Conservation (phyloP, 2,113 vertebrate genomes). For the Columbina picui region DNA sequence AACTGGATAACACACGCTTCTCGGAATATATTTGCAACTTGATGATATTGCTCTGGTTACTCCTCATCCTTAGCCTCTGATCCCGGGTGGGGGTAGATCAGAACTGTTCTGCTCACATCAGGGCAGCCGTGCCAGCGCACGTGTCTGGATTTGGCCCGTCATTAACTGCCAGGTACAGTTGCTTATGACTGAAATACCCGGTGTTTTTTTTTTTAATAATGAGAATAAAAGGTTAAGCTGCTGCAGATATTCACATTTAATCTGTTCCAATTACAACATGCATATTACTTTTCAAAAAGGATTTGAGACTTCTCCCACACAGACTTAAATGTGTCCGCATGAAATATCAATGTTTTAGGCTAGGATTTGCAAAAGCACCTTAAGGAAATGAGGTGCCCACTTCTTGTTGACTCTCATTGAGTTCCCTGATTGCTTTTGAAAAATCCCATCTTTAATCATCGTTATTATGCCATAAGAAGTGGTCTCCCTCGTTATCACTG, state of each 20-base stretch:
- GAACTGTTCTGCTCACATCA: not conserved
- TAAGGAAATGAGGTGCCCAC: constrained; percentile 1
- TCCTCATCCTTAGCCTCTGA: not conserved
- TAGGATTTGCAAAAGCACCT: constrained; percentile 31
- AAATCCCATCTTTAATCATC: constrained; percentile 6
- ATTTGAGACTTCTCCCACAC: constrained; percentile 35
- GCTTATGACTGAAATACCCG: not conserved
- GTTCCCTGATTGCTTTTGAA: not conserved
- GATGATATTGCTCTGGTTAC: not conserved
- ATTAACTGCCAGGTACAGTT: not conserved
- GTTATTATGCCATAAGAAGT: not conserved
- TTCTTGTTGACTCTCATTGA: constrained; percentile 32
- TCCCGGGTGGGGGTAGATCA: not conserved
- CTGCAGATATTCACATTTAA: constrained; percentile 28
- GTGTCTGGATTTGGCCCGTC: not conserved
- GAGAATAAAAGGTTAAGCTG: constrained; percentile 46
- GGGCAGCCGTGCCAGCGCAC: not conserved
- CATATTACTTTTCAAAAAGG: constrained; percentile 19
- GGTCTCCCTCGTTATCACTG: not conserved
- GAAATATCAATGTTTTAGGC: constrained; percentile 23
- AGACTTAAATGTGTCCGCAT: not conserved
- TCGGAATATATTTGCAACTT: constrained; percentile 44
- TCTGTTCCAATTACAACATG: constrained; percentile 52
- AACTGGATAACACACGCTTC: not conserved
- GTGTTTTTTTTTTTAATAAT: not conserved